Percentiles rank a stretch among this genome's conserved stretches.
phyloP scores from a whole-genome alignment of 2,113 vertebrate genomes.

The Choloepus hoffmanni region DNA sequence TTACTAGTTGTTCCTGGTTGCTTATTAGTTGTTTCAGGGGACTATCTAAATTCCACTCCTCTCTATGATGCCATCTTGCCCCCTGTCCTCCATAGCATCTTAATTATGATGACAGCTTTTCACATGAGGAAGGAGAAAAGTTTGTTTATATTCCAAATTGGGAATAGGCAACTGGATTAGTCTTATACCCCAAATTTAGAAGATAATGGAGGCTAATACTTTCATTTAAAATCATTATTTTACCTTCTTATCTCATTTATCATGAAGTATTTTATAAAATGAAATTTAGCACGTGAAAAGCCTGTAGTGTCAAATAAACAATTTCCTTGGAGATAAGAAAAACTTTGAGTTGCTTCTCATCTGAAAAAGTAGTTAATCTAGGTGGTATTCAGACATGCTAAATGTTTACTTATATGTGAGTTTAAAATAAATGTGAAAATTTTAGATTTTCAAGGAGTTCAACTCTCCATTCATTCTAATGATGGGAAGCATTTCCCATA shows the following conservation, averaged over 20 bases:
- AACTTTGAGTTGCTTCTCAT: neutral
- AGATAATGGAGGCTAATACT: neutral
- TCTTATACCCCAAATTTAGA: neutral
- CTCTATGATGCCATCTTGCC: too few species aligned
- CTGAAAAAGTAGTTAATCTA: slow-evolving; percentile 44
- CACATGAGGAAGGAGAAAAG: neutral
- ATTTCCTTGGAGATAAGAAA: neutral
- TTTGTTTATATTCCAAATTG: neutral
- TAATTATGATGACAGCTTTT: neutral
- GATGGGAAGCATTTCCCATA: neutral
- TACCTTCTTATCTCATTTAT: slow-evolving; percentile 46
- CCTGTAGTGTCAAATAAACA: slow-evolving; percentile 33
- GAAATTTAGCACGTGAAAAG: slow-evolving; percentile 16
- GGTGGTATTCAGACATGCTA: neutral
- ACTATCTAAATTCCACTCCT: too few species aligned
- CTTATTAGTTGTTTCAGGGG: too few species aligned
- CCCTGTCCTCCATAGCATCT: neutral
- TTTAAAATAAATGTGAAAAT: slow-evolving; percentile 1
- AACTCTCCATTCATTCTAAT: neutral
- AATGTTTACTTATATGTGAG: neutral
- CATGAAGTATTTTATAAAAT: slow-evolving; percentile 62
- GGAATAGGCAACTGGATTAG: neutral
- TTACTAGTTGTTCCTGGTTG: too few species aligned
- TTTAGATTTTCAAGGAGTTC: neutral
- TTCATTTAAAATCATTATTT: slow-evolving; percentile 15